phyloP scores from a whole-genome alignment of 2,888 invertebrate genomes.

The Aethes cnicana region DNA sequence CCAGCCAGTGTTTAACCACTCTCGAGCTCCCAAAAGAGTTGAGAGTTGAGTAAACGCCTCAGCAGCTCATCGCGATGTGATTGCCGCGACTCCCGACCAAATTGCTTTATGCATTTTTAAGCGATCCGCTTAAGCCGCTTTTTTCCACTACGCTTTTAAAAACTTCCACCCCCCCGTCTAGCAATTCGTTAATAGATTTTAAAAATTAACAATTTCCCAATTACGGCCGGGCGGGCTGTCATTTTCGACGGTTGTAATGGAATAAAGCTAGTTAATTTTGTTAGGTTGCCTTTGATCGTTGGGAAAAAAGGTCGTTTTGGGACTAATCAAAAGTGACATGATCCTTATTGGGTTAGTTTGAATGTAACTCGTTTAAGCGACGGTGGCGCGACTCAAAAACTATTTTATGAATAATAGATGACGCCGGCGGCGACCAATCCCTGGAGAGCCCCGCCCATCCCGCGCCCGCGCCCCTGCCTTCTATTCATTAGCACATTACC shows the following conservation, averaged over 20 bases:
- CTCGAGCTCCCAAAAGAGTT: not conserved
- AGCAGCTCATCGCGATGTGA: slow-evolving; percentile 43
- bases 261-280: slow-evolving; percentile 58
- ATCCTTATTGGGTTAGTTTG: slow-evolving; percentile 75
- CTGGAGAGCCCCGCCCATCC: slow-evolving; percentile 72
- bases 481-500: slow-evolving; percentile 82
- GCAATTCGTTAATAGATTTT: slow-evolving; percentile 75
- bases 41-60: slow-evolving; percentile 17
- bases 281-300: slow-evolving; percentile 67
- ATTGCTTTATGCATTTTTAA: slow-evolving; percentile 76
- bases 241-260: slow-evolving; percentile 59
- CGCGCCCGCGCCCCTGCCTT: slow-evolving; percentile 47
- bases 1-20: slow-evolving; percentile 1
- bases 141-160: slow-evolving; percentile 62
- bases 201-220: slow-evolving; percentile 74
- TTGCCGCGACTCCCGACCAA: slow-evolving; percentile 57
- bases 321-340: slow-evolving; percentile 80
- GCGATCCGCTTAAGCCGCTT: slow-evolving; percentile 75
- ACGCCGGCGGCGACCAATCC: slow-evolving; percentile 77
- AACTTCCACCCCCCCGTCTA: slow-evolving; percentile 45
- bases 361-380: slow-evolving; percentile 73
- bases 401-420: slow-evolving; percentile 83
- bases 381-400: slow-evolving; percentile 80
- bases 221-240: slow-evolving; percentile 59
- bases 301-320: slow-evolving; percentile 56